Conservation (phyloP, 2,797 vertebrate genomes). For the Rallus crepitans region DNA sequence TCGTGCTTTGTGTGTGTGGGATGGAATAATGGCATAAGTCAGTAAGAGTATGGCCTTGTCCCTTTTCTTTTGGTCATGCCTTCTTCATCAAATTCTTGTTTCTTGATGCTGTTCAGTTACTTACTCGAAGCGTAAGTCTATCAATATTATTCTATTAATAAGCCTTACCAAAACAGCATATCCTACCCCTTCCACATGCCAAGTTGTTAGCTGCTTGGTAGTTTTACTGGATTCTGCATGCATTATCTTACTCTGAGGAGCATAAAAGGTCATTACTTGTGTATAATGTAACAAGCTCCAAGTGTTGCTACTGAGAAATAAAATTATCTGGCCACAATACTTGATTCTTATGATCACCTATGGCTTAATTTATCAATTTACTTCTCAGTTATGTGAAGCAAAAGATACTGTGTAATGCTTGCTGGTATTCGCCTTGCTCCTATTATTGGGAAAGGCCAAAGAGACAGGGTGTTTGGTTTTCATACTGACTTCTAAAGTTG, state of each 20-base stretch:
- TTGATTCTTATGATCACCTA: neutral
- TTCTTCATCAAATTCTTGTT: neutral
- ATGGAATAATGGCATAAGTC: neutral
- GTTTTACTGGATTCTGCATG: neutral
- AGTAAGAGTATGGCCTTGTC: neutral
- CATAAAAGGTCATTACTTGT: neutral
- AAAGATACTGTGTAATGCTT: neutral
- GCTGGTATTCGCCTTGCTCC: neutral
- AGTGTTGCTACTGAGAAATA: neutral
- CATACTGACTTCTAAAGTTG: neutral
- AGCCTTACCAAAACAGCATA: neutral
- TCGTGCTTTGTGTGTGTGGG: neutral
- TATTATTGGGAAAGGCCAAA: neutral
- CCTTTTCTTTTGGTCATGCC: neutral
- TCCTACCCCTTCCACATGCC: neutral
- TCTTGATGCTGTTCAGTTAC: neutral
- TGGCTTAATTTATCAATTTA: neutral
- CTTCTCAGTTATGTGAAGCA: neutral
- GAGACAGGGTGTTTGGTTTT: neutral
- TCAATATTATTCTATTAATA: neutral
- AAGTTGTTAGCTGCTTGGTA: neutral
- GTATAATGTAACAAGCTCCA: neutral
- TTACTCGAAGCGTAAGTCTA: neutral
- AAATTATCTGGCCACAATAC: neutral
- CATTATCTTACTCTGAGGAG: neutral